Evolutionary conservation across 2,797 vertebrate genomes (phyloP), one percentile per base, ranked within the genome.

Genomic region (Halcyon chelicuti): DNA sequence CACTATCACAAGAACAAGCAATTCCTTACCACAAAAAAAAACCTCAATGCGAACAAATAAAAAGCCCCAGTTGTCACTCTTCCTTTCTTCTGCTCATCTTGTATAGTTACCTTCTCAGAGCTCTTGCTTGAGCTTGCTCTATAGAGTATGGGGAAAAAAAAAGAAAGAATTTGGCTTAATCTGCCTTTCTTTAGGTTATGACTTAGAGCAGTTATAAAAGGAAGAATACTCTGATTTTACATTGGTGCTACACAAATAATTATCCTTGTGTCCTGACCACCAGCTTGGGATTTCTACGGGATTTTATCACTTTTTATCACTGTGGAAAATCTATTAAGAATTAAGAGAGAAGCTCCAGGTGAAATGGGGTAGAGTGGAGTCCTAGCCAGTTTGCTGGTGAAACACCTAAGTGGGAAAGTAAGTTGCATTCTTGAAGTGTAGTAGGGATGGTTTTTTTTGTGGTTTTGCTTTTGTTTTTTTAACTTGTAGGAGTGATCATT

Each of bases 1-100:
- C 93, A 95, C 74, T 70, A 73, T 93, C 52, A 23, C 3, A 11
- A 90, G 87, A 94, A 78, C 91, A 96, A 91, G 88, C 72, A 93
- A 90, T 88, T 88, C 67, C 37, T 88, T 79, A 80, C 29, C 33
- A 71, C 31, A 40, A 10, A 42, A 35, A 60, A 9, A 31, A 33
- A 6, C 29, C 39, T 17, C 87, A 54, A n/a, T 26, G 20, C 42
- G 67, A 72, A n/a, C 28, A 71, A 47, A 8, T 23, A 85, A 81
- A 62, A 62, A 44, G 16, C 14, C 19, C 29, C 61, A 71, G 16
- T 23, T 19, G 33, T 80, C 16, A 8, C 21, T 65, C 61, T 61
- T 77, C 8, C 3, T 60, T 61, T 92, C 37, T 75, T 94, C 17
- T 54, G 18, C n/a, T 94, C 5, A 8, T 66, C 9, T 39, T 57